These are phyloP conservation scores for Nothoprocta perdicaria DNA, from an alignment of 2,113 vertebrate genomes.

Conservation along the genomic window DNA sequence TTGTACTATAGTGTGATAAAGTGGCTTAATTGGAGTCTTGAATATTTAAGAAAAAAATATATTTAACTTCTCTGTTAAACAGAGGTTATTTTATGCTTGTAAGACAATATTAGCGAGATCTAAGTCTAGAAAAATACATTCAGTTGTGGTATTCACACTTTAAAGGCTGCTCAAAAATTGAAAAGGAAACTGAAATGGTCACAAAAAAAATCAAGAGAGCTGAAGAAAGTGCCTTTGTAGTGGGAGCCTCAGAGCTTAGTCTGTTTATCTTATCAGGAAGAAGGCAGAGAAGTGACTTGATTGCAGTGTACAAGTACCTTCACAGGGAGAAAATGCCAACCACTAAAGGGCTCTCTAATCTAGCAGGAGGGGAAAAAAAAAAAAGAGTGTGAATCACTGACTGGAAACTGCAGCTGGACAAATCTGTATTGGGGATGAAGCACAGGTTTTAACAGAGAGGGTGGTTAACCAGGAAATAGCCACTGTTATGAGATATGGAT, in stretches of 20 bases:
- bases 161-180: neutral
- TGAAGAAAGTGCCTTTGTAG: neutral
- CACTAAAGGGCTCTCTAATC: neutral
- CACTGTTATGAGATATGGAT: neutral
- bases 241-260: neutral
- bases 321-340: neutral
- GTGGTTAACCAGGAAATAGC: conserved; percentile 7
- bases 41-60: neutral
- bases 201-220: neutral
- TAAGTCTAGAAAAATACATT: neutral
- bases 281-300: neutral
- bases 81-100: neutral
- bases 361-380: neutral
- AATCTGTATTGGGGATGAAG: neutral
- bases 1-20: neutral
- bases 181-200: neutral
- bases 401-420: conserved; percentile 2
- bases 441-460: neutral
- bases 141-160: neutral
- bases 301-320: neutral
- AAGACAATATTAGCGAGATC: neutral
- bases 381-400: neutral
- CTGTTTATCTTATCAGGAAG: neutral
- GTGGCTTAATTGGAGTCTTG: neutral
- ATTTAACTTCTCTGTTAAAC: neutral